Base-by-base conservation (phyloP, 2,888 invertebrate genomes). In the Parnassius smintheus region DNA sequence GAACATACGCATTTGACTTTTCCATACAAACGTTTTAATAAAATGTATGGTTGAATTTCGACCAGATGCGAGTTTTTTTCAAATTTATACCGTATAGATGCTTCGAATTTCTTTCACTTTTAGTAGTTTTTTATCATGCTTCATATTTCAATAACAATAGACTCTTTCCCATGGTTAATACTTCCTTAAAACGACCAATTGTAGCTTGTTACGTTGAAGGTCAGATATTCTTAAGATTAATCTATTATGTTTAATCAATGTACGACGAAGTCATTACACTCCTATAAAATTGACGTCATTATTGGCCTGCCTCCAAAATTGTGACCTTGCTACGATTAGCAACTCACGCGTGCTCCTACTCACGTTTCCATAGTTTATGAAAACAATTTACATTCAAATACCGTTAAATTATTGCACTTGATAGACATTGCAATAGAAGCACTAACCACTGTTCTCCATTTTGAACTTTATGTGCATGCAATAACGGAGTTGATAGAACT, bases 331-430 rank as follows among this genome's bases (percentile, higher is more conserved):
- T 70, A 69, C 75, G 73, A 81, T 77, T 76, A 75, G 75, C 75
- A 76, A 76, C 76, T 75, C 76, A 80, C 81, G 79, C 78, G 76
- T 77, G 72, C 18, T 52, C 50, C 63, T 59, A 59, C 74, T 79
- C 77, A 78, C 80, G 80, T 78, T 79, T 75, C 70, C 70, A 72
- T 69, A 77, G 78, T 81, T 82, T 83, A 82, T 83, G 78, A 82
- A 80, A 85, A 79, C 76, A 73, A 84, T 88, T 85, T 82, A 75
- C 83, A 67, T 86, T 76, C 73, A 79, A 82, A 83, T 82, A 72
- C 71, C 70, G 70, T 72, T 76, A 73, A 72, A 74, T 78, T 75
- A 80, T 81, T 53, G 55, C 54, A 55, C 62, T 76, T 69, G 69
- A 75, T 71, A 66, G 66, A 65, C 44, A 44, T 53, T 7, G 3